These are phyloP conservation scores for Cephalopterus ornatus DNA, from an alignment of 2,113 vertebrate genomes.

Conservation along the genomic window DNA sequence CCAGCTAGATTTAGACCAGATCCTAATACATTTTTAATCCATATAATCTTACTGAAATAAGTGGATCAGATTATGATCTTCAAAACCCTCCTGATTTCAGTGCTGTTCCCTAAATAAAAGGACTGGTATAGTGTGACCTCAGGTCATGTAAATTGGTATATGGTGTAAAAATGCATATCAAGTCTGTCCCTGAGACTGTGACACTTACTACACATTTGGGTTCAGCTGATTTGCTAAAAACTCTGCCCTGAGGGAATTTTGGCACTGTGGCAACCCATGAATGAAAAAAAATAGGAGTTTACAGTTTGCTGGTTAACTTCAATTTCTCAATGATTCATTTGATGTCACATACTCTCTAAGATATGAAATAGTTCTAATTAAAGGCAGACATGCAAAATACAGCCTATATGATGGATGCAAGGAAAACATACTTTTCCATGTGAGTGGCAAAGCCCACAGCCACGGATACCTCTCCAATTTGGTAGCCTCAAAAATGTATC, in stretches of 20 bases:
- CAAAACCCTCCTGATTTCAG: not conserved
- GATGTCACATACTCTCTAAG: not conserved
- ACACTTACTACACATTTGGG: not conserved
- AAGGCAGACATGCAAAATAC: not conserved
- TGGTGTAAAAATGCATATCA: not conserved
- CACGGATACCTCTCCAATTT: not conserved
- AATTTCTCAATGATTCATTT: not conserved
- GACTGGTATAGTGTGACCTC: not conserved
- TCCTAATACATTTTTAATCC: not conserved
- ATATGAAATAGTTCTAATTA: not conserved
- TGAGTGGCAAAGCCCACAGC: not conserved
- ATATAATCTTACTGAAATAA: not conserved
- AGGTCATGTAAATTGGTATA: not conserved
- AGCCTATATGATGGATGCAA: not conserved
- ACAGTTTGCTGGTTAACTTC: not conserved
- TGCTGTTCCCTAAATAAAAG: not conserved
- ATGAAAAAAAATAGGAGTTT: not conserved
- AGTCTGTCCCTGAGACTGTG: not conserved
- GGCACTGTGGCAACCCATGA: not conserved
- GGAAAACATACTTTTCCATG: not conserved
- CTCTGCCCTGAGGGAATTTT: not conserved
- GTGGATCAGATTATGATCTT: not conserved
- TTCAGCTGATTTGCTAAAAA: not conserved
- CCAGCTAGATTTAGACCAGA: not conserved
- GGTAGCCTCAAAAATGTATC: constrained; percentile 46